Evolutionary conservation across 1,140 invertebrate species (phyloP).

Genomic region (Aphelenchoides fujianensis): DNA sequence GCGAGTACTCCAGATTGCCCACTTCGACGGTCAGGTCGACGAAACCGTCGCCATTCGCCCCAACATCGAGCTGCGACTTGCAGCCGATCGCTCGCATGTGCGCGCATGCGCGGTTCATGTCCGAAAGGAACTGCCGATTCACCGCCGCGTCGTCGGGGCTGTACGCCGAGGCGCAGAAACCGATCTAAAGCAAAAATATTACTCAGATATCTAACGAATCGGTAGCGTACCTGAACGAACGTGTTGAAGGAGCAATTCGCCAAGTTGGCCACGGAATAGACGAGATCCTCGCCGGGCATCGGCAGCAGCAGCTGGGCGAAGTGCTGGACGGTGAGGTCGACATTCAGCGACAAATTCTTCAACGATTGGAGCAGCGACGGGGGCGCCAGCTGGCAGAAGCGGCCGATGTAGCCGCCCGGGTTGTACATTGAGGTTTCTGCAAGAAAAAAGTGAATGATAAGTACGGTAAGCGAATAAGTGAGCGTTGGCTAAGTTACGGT

Average conservation of each 20-base stretch:
- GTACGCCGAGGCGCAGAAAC: constrained; percentile 23
- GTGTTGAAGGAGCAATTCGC: constrained; percentile 33
- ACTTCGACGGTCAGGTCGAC: constrained; percentile 46
- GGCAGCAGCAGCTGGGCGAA: constrained; percentile 34
- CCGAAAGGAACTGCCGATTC: constrained; percentile 14
- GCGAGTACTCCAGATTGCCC: constrained; percentile 46
- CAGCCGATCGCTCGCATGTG: constrained; percentile 21
- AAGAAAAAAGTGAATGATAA: constrained; percentile 12
- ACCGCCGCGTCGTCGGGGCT: constrained; percentile 11
- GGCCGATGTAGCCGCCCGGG: constrained; percentile 41
- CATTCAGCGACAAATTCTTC: constrained; percentile 31
- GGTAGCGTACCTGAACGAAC: constrained; percentile 42
- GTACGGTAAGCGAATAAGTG: neutral
- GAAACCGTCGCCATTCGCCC: constrained; percentile 28
- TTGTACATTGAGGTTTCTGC: constrained; percentile 35
- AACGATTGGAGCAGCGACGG: constrained; percentile 14
- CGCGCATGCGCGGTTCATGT: constrained; percentile 25
- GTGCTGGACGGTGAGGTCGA: constrained; percentile 35
- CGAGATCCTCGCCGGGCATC: constrained; percentile 35
- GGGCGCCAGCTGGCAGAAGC: constrained; percentile 23
- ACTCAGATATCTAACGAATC: too few species aligned
- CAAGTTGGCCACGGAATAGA: constrained; percentile 33
- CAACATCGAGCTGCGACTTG: constrained; percentile 29
- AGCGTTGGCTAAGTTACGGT: too few species aligned
- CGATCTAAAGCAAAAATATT: constrained; percentile 28